These are phyloP conservation scores for Chiridota heheva DNA, from an alignment of 35 echinoderm and acorn worm genomes.

Conservation along the genomic window DNA sequence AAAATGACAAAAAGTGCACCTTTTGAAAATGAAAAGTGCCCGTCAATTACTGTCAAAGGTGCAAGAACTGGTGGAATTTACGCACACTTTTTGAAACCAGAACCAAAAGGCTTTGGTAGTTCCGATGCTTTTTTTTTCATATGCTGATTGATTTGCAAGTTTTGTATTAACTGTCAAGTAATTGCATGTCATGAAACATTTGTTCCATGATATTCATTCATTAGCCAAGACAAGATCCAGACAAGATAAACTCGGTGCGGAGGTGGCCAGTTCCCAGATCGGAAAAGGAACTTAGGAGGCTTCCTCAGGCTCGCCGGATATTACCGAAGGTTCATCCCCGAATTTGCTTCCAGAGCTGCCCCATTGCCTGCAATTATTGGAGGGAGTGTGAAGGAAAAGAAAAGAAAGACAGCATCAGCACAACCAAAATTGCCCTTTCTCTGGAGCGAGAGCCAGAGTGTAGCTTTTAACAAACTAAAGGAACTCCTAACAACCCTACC, in stretches of 20 bases:
- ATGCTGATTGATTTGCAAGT: no score
- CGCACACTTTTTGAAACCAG: no score
- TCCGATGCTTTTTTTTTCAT: no score
- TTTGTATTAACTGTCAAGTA: no score
- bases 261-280: slow-evolving; percentile 11
- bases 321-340: slow-evolving; percentile 59
- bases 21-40: no score
- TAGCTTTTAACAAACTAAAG: slow-evolving; percentile 44
- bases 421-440: neutral
- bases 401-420: neutral
- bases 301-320: slow-evolving; percentile 39
- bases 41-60: no score
- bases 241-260: slow-evolving; percentile 23
- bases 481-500: slow-evolving; percentile 4
- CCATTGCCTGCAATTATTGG: slow-evolving; percentile 48
- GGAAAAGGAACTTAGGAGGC: neutral
- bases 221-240: slow-evolving; percentile 30
- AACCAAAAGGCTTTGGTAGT: no score
- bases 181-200: no score
- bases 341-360: slow-evolving; percentile 35
- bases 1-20: no score
- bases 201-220: no score
- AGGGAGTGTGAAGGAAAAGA: neutral
- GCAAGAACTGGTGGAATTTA: no score
- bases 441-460: slow-evolving; percentile 8